Percentiles rank a stretch among this genome's conserved stretches.
These are phyloP conservation scores for Drosophila serrata DNA, from an alignment of 1,140 invertebrate species.

Conservation along the genomic window DNA sequence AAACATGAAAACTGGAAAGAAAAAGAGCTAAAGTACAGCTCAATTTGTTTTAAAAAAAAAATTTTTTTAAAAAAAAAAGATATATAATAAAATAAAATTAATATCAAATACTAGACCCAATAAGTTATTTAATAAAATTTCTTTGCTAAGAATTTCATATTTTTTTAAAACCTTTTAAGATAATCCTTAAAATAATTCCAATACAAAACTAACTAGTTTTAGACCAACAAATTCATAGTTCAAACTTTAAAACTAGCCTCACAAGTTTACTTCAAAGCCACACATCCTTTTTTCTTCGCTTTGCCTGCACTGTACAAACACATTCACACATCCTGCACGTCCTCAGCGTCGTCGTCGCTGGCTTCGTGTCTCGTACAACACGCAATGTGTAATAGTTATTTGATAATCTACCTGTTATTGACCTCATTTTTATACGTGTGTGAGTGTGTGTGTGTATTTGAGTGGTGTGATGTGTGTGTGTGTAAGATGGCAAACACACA, in stretches of 20 bases:
- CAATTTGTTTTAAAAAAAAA: no score
- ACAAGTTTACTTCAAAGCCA: not conserved
- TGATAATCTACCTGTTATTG: conserved; percentile 84
- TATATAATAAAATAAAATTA: not conserved
- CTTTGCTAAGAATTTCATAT: not conserved
- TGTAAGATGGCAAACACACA: conserved; percentile 24
- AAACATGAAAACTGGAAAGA: not conserved
- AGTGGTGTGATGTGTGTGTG: conserved; percentile 35
- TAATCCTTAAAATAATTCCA: no score
- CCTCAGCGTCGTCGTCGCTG: conserved; percentile 12
- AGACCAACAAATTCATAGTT: no score
- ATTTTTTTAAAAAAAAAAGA: no score
- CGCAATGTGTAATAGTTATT: conserved; percentile 75
- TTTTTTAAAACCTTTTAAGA: no score
- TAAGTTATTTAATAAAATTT: not conserved
- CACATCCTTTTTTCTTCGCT: not conserved
- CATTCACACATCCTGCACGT: conserved; percentile 27
- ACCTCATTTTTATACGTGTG: conserved; percentile 75
- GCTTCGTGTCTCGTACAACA: conserved; percentile 40
- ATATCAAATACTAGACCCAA: not conserved
- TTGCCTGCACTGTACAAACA: conserved; percentile 8
- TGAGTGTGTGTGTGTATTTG: conserved; percentile 15
- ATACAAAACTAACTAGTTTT: no score
- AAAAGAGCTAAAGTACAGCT: not conserved
- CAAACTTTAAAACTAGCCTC: not conserved